Conservation (phyloP, 2,113 vertebrate genomes). For the Notothenia rossii region DNA sequence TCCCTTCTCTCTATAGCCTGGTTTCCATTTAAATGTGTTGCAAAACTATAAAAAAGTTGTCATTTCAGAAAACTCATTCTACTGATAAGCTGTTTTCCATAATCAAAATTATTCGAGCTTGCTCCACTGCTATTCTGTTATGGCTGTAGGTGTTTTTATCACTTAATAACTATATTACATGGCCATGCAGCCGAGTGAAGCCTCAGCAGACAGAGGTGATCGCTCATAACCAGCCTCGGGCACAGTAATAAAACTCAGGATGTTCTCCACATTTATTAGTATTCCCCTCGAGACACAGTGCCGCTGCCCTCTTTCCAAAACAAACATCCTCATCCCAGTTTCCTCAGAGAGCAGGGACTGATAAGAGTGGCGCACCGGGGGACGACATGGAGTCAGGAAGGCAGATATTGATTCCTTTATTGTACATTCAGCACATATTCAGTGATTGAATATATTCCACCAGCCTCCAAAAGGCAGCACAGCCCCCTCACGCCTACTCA, state of each 20-base stretch:
- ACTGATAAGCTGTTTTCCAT: no score
- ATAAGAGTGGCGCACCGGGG: background rate
- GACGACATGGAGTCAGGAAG: background rate
- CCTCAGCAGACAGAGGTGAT: constrained; percentile 15
- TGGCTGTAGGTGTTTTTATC: constrained; percentile 23
- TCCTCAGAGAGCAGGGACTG: constrained; percentile 2
- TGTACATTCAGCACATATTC: constrained; percentile 24
- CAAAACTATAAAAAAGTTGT: no score
- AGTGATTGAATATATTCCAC: constrained; percentile 1
- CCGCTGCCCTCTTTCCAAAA: constrained; percentile 15
- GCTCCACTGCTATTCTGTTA: background rate
- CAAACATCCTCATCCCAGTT: constrained; percentile 36
- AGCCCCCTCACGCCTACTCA: background rate
- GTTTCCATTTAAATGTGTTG: no score
- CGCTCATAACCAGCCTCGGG: constrained; percentile 49
- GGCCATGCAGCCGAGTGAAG: constrained; percentile 29
- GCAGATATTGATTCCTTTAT: constrained; percentile 1
- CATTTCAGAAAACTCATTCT: no score
- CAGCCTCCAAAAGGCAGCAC: background rate
- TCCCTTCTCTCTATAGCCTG: no score
- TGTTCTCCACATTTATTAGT: constrained; percentile 44
- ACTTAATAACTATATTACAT: constrained; percentile 8
- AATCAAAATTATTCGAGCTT: background rate
- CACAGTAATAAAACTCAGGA: constrained; percentile 48
- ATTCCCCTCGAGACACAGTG: constrained; percentile 30